Evolutionary conservation across 2,797 vertebrate genomes (phyloP), one percentile per base, ranked within the genome.

Genomic region (Zonotrichia albicollis): DNA sequence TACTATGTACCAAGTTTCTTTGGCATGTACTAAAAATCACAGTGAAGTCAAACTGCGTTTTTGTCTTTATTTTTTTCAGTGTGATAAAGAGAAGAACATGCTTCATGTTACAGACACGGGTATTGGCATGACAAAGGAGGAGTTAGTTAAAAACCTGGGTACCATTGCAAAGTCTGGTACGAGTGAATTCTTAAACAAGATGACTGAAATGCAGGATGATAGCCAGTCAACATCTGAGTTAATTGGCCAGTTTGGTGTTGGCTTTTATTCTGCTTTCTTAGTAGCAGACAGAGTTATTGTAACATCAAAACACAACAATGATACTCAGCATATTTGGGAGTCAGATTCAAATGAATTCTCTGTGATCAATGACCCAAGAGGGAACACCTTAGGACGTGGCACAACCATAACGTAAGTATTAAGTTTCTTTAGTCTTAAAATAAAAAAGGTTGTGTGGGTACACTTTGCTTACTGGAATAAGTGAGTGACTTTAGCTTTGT

Each of bases 141-240:
- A 99, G 40, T 90, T 99, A 57, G 98, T 99, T 50, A 99, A 98
- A 97, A 99, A 99, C 96, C 96, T 99, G 94, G 99, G 99, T 77
- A 99, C 99, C 73, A 99, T 99, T 64, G 99, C 99, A 21, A 99
- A 99, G 93, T 99, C 99, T 2, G 99, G 99, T 96, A 99, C 99
- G 65, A 99, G 99, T 71, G 99, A 99, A 98, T 99, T 99, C 97
- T 98, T 99, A 83, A 99, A 98, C 97, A 98, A 98, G 97, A 98
- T 99, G 98, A 99, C 98, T 0, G 99, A 99, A 83, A 98, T 98
- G 95, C 99, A 99, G 95, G 96, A 98, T 13, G 99, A 99, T 14
- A 98, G 98, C 34, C 99, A 99, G 97, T 99, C 99, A 40, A 99
- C 99, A 25, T 99, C 99, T 2, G 99, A 99, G 96, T 97, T 99